Evolutionary conservation across 2,797 vertebrate species (phyloP), one percentile per base, ranked within the genome.

Genomic region (Rhabdomys pumilio): DNA sequence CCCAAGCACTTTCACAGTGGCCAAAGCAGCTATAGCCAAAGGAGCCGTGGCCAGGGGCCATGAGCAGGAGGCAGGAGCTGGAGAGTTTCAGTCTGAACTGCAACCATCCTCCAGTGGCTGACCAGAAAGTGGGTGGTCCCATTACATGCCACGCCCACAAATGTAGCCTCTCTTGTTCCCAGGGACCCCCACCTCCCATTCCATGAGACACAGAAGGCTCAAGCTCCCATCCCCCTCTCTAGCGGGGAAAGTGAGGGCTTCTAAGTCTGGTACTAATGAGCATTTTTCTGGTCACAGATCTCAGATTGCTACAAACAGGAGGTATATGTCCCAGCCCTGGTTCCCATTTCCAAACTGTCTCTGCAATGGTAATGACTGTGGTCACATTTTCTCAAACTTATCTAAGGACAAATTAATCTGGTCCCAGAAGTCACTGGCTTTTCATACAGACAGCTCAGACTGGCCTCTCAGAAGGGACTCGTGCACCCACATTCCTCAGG

Each of bases 341-440:
- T 53, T 90, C 93, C 90, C 19, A 10, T 13, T 59, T 90, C 59
- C 44, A 83, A 5, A 38, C 19, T 44, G 41, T 61, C 65, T 82
- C 11, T n/a, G 22, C 34, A 72, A 20, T 82, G 47, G 5, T 75
- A 38, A 38, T 26, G 80, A 41, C 73, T 67, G 2, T 61, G 26
- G 69, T 72, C 65, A 55, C 57, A 22, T 79, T 85, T 17, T 72
- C 82, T 59, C 38, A 6, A 76, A 93, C 47, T 59, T 72, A 79
- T 31, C 38, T 63, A 84, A 55, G 50, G 1, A 3, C 17, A 84
- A 93, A 69, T 14, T 72, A 85, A 73, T 77, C 57, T 75, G 57
- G 17, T 50, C 80, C 47, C 92, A 94, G 53, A 12, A 94, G 72
- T 90, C 38, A 61, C 63, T 67, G 22, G n/a, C 92, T 86, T 83